phyloP scores from a whole-genome alignment of 2,797 vertebrate genomes.

The Catostomus latipinnis region DNA sequence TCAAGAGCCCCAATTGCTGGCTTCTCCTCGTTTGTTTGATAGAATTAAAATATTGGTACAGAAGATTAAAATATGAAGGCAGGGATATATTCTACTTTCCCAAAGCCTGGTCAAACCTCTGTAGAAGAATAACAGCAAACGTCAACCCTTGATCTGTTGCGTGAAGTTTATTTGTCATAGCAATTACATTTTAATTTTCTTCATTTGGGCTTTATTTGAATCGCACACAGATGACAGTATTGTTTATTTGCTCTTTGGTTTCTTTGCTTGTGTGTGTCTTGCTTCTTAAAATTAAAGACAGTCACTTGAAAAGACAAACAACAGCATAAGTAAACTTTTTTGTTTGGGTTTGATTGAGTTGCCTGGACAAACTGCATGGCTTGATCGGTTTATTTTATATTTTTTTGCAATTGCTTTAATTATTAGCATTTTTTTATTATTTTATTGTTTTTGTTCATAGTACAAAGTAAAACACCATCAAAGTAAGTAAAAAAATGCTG shows the following conservation, averaged over 20 bases:
- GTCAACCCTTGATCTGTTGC: constrained; percentile 49
- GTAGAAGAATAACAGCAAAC: constrained; percentile 57
- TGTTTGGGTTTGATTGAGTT: not conserved
- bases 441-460: constrained; percentile 29
- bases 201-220: constrained; percentile 26
- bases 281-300: constrained; percentile 31
- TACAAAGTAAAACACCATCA: constrained; percentile 19
- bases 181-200: constrained; percentile 9
- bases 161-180: constrained; percentile 41
- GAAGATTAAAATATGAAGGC: constrained; percentile 41
- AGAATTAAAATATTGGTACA: constrained; percentile 32
- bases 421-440: constrained; percentile 15
- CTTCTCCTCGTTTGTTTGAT: constrained; percentile 97
- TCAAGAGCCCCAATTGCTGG: constrained; percentile 94
- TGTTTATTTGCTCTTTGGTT: constrained; percentile 22
- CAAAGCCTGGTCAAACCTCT: constrained; percentile 59
- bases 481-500: not conserved
- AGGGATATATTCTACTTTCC: constrained; percentile 51
- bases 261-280: not conserved
- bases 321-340: not conserved
- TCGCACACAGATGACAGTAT: constrained; percentile 1
- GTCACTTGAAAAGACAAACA: constrained; percentile 11
- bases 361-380: constrained; percentile 33
- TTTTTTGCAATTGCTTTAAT: not conserved
- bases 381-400: not conserved